Percentiles rank a stretch among this genome's conserved stretches.
These are phyloP conservation scores for Gopherus evgoodei DNA, from an alignment of 2,113 vertebrate genomes.

Conservation along the genomic window DNA sequence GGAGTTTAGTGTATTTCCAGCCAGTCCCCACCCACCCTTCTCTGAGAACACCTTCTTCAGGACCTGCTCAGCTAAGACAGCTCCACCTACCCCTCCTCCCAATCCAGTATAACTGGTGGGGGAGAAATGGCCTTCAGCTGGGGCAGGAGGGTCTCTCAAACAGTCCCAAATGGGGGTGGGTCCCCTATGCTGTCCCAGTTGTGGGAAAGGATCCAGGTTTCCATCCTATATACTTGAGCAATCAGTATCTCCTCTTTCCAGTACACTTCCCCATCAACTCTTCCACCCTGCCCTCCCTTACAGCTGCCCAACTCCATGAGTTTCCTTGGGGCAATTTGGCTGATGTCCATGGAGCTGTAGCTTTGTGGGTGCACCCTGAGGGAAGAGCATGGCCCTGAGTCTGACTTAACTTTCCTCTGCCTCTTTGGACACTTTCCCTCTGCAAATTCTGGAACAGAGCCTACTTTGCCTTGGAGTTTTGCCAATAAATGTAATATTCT, in stretches of 20 bases:
- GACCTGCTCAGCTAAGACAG: neutral
- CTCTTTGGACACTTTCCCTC: neutral
- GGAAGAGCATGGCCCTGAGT: neutral
- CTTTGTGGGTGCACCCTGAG: rapidly evolving
- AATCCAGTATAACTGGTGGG: neutral
- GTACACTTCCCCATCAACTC: neutral
- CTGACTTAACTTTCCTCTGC: neutral
- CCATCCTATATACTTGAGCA: neutral
- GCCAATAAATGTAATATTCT: conserved; percentile 26
- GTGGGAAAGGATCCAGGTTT: neutral
- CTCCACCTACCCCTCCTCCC: neutral
- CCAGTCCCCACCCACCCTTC: neutral
- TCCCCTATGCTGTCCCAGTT: neutral
- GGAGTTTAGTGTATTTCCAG: neutral
- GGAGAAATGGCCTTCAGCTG: neutral
- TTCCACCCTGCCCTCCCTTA: rapidly evolving
- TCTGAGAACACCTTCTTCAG: neutral
- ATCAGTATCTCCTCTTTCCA: neutral
- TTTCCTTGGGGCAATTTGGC: neutral
- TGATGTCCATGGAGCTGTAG: neutral
- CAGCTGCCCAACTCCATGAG: rapidly evolving
- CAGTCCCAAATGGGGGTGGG: neutral
- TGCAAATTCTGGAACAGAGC: neutral
- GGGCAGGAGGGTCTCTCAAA: neutral
- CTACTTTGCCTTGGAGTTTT: conserved; percentile 43